phyloP scores from a whole-genome alignment of 2,797 vertebrate genomes.

The Sebastes ruberrimus region DNA sequence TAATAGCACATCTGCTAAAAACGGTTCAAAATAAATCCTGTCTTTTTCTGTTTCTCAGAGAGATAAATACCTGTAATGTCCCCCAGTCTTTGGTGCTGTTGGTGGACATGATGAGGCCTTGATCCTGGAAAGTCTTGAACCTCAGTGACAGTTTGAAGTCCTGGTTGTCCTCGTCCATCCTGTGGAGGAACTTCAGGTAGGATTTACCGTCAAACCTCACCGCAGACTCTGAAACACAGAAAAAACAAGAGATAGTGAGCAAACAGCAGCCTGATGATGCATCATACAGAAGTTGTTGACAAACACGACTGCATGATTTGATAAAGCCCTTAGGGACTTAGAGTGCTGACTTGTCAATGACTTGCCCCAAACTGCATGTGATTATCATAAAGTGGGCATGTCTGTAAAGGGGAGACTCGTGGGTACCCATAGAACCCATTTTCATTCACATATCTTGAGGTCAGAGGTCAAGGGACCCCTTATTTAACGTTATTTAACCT shows the following conservation, averaged over 20 bases:
- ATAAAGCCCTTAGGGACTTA: too few relatives aligned
- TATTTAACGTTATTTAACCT: too few relatives aligned
- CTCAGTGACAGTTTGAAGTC: conserved; percentile 85
- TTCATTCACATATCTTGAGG: too few relatives aligned
- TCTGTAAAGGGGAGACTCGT: too few relatives aligned
- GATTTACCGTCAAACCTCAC: conserved; percentile 87
- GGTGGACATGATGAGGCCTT: conserved; percentile 79
- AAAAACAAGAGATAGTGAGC: neutral
- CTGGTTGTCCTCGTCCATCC: conserved; percentile 73
- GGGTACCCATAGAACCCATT: too few relatives aligned
- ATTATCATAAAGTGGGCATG: too few relatives aligned
- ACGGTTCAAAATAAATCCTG: neutral
- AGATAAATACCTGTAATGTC: conserved; percentile 85
- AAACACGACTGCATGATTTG: too few relatives aligned
- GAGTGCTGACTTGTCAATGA: too few relatives aligned
- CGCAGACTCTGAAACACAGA: conserved; percentile 84
- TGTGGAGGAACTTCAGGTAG: conserved; percentile 85
- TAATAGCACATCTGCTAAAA: neutral
- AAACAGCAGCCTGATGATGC: too few relatives aligned
- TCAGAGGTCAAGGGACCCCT: too few relatives aligned
- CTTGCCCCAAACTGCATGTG: too few relatives aligned
- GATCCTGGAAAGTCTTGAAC: conserved; percentile 86
- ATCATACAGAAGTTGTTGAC: too few relatives aligned
- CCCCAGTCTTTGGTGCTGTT: conserved; percentile 80
- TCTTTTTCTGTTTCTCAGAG: neutral